Base-by-base conservation (phyloP, 37 sponge, comb jelly and placozoan species). In the Lycopodina hypogea region DNA sequence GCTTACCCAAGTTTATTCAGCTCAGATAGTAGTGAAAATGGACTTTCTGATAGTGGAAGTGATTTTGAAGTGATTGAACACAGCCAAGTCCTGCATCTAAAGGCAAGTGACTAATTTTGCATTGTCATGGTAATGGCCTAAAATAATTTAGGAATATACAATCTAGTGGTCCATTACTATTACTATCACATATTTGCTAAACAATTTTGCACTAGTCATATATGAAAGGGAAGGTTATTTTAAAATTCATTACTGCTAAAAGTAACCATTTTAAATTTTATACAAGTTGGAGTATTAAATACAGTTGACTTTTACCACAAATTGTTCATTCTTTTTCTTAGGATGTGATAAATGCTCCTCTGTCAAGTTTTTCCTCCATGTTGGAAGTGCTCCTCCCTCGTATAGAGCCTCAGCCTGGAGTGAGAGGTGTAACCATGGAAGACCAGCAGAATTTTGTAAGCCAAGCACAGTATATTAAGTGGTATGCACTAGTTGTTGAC, bases 391-490 rank as follows among this genome's bases (percentile, higher is more conserved):
- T 94, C n/a, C 73, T 88, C 17, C 93, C 95, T 24, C 76, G 95
- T 24, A 55, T 94, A 6, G 83, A 85, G 68, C 89, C 89, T 29
- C 71, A 71, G 15, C 42, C 83, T 15, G 80, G 78, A 11, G 42
- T 91, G 17, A 75, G 70, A 18, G 48, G 67, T 38, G 68, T 88
- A 3, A 75, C 93, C 26, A 29, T 74, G 18, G 84, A 88, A 23
- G 93, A 94, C 45, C 95, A 94, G 76, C 83, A 94, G 42, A 75
- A 57, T 61, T 77, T 94, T 48, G 93, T 84, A 40, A 87, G 78
- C 48, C 4, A 45, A 45, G 4, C 48, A 45, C n/a, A n/a, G n/a
- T n/a, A n/a, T n/a, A n/a, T n/a, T n/a, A n/a, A n/a, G n/a, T n/a
- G n/a, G n/a, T n/a, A n/a, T n/a, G n/a, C n/a, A n/a, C n/a, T n/a